These are phyloP conservation scores for Luperina testacea DNA, from an alignment of 2,888 invertebrate species.

Conservation along the genomic window DNA sequence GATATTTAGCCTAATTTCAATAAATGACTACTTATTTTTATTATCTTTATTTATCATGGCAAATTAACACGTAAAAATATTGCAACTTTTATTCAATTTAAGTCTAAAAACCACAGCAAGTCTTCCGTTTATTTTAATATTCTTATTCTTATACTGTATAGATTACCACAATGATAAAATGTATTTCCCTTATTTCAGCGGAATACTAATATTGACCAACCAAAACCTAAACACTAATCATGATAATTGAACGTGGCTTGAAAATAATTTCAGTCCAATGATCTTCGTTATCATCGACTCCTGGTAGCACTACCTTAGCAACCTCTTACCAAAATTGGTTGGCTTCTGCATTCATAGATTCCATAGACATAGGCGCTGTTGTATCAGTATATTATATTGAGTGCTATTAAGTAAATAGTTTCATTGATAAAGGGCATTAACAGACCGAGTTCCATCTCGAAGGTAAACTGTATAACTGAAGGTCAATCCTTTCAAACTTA, in stretches of 20 bases:
- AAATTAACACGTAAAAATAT: neutral
- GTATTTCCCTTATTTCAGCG: neutral
- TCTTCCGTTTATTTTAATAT: neutral
- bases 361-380: neutral
- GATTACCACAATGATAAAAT: no score
- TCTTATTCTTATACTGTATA: no score
- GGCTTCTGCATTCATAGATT: neutral
- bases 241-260: neutral
- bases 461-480: neutral
- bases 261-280: neutral
- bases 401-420: neutral
- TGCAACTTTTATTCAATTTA: neutral
- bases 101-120: neutral
- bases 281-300: neutral
- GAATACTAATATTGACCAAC: neutral
- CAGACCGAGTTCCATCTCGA: neutral
- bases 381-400: neutral
- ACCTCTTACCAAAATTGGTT: conserved; percentile 18
- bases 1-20: neutral
- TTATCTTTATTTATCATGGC: neutral
- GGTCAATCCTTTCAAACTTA: neutral
- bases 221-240: neutral
- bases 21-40: no score
- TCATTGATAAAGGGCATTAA: conserved; percentile 2
- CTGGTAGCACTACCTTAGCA: neutral